phyloP scores from a whole-genome alignment of 1,140 invertebrate genomes.

The Leptinotarsa defecta region DNA sequence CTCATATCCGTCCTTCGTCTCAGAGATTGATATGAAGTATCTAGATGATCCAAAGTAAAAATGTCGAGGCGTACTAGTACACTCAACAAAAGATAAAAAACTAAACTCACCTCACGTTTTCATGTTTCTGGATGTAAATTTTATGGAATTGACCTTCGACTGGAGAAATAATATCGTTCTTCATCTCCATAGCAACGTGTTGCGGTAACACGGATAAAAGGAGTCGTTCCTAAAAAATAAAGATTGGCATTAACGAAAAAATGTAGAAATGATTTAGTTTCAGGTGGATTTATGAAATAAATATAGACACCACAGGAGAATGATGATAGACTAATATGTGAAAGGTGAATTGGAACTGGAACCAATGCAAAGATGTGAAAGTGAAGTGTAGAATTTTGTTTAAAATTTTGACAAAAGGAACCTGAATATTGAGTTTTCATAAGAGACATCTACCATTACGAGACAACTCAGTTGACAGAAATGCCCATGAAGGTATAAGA shows the following conservation, averaged over 20 bases:
- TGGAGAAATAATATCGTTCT: conserved; percentile 87
- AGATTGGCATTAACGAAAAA: no score
- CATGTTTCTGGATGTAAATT: conserved; percentile 94
- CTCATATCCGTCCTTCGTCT: no score
- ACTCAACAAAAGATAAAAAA: neutral
- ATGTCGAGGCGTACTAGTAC: neutral
- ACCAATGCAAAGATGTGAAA: no score
- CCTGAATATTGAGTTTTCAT: no score
- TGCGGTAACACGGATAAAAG: conserved; percentile 90
- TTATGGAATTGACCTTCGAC: conserved; percentile 93
- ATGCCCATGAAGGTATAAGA: no score
- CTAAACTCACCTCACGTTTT: conserved; percentile 82
- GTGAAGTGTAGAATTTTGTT: no score
- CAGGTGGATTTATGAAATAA: neutral
- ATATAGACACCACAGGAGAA: neutral
- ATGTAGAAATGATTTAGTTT: neutral
- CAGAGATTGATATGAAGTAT: no score
- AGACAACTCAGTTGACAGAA: no score
- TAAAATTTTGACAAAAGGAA: no score
- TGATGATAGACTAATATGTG: neutral
- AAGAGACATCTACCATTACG: no score
- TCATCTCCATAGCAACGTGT: conserved; percentile 96
- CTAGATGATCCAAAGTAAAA: no score
- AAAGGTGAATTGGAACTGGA: no score
- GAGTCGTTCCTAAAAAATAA: conserved; percentile 71